Base-by-base conservation (phyloP, 2,113 vertebrate species). In the Melospiza melodia region DNA sequence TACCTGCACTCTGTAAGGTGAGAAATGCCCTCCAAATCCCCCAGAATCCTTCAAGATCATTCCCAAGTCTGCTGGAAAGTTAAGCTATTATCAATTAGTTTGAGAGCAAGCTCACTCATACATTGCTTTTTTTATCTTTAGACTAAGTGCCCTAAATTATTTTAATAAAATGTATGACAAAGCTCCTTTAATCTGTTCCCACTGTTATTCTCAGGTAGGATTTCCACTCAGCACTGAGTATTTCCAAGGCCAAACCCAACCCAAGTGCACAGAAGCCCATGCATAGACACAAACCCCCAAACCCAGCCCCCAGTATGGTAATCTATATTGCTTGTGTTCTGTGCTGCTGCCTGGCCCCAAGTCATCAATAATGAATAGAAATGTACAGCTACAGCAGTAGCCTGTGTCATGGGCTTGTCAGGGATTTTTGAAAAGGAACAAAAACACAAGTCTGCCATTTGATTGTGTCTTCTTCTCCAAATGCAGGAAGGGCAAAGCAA, bases 321-420 rank as follows among this genome's bases (percentile, higher is more conserved):
- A 99, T 99, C 98, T 97, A 98, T 98, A 98, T 98, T 98, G 98
- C 98, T 97, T 98, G 98, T 98, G 98, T 98, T 98, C 98, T 98
- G 94, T 96, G 98, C 98, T 98, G 98, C 98, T 98, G 98, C 98
- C 98, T 97, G 97, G 98, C 98, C 98, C 98, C 98, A 97, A 97
- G 97, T 97, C 98, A 99, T 99, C 98, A 99, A 99, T 99, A 99
- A 99, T 99, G 98, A 99, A 99, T 99, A 98, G 98, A 98, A 98
- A 98, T 97, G 98, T 99, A 99, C 98, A 98, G 97, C 98, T 98
- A 97, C 97, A 97, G 97, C 97, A 97, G 92, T 97, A 97, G 88
- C 97, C 95, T 98, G 95, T 96, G 98, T 98, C 98, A 96, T 97
- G 95, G 95, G 97, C 97, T 98, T 98, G 98, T 98, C 98, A 98